Percentiles rank a stretch among this genome's conserved stretches.
These are phyloP conservation scores for Hydrozoanthus tunicans DNA, from an alignment of 64 coral and sea anemone species.

Conservation along the genomic window DNA sequence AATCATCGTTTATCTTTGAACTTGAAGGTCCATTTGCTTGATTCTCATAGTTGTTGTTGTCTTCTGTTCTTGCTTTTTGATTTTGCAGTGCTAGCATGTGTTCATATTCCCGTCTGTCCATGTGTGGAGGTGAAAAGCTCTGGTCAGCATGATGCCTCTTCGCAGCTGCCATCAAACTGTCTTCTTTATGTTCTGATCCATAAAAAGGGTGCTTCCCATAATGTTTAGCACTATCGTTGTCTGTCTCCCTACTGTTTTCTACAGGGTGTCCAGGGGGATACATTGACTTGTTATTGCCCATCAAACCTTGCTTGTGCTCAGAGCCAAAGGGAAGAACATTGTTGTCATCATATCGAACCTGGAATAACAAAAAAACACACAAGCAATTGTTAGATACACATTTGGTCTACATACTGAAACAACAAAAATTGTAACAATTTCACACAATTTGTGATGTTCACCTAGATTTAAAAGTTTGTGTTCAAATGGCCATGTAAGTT, in stretches of 20 bases:
- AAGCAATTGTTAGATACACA: too few species aligned
- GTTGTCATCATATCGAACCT: conserved; percentile 90
- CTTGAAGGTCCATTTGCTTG: conserved; percentile 63
- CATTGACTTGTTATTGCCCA: conserved; percentile 85
- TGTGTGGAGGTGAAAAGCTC: neutral
- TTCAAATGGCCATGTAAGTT: too few species aligned
- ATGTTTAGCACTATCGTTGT: conserved; percentile 25
- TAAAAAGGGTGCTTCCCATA: conserved; percentile 39
- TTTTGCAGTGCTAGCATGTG: conserved; percentile 31
- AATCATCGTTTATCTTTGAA: conserved; percentile 52
- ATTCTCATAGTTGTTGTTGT: conserved; percentile 65
- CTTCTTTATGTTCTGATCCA: conserved; percentile 28
- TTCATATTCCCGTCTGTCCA: conserved; percentile 48
- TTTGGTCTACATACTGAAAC: too few species aligned
- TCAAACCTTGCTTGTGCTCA: conserved; percentile 54
- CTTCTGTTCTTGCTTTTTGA: conserved; percentile 38
- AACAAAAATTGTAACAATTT: too few species aligned
- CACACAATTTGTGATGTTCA: too few species aligned
- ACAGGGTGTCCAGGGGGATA: conserved; percentile 48
- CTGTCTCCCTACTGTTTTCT: conserved; percentile 12
- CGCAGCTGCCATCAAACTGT: neutral
- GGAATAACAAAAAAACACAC: neutral
- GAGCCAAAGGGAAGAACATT: conserved; percentile 40
- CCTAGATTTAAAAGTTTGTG: too few species aligned
- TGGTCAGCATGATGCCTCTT: conserved; percentile 30